Evolutionary conservation across 2,797 vertebrate species (phyloP), one percentile per base, ranked within the genome.

Genomic region (Platyrinchus mystaceus): DNA sequence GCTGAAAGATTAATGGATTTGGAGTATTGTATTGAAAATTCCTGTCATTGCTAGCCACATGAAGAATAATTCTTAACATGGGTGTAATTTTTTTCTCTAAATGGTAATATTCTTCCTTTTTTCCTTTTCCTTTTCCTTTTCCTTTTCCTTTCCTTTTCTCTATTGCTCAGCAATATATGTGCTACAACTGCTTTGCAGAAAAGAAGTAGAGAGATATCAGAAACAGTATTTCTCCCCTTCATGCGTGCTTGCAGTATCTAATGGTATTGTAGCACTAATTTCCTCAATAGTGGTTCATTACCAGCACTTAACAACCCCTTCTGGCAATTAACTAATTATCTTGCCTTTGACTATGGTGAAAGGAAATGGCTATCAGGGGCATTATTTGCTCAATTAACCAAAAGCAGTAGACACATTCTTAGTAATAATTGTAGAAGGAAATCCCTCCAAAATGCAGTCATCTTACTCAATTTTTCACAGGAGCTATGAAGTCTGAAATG

Each of bases 351-450:
- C 80, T 89, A 86, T 91, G 81, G 55, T 82, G 86, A 93, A 96
- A 55, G 44, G 73, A 87, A 97, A 96, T 81, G 70, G 91, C 79
- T 91, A 88, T 97, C 96, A 97, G 95, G 95, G 97, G 97, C 93
- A 96, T 89, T 97, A 74, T 97, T 96, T 97, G 96, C 96, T 97
- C 96, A 97, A 97, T 98, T 97, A 97, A 95, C 94, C 93, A 89
- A 97, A 96, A 97, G 49, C 74, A 92, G 83, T 56, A 96, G 89
- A 97, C 94, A 97, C 87, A 97, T 93, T 84, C 53, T 74, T 90
- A 92, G 89, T 93, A 96, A 92, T 93, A 96, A 95, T 6, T 77
- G 55, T 46, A 90, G 90, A 93, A 79, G 56, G 56, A 97, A 95
- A 83, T 64, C 39, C 53, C 69, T 95, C 36, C 58, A 87, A 76